Percentiles rank a stretch among this genome's conserved stretches.
Conservation (phyloP, 2,113 vertebrate species). For the Corythoichthys intestinalis region DNA sequence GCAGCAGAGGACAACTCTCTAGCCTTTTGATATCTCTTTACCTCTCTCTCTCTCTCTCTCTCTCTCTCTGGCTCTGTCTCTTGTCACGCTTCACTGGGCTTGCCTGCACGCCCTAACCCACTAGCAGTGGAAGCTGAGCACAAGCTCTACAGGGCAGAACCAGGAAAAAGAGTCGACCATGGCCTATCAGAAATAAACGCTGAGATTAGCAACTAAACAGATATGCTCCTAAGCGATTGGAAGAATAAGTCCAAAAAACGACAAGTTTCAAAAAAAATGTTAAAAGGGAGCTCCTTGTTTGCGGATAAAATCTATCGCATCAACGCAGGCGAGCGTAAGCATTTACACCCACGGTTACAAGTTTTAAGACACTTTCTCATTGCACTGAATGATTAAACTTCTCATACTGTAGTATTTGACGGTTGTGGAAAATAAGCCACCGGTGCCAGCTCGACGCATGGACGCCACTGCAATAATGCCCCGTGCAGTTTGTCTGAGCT, state of each 20-base stretch:
- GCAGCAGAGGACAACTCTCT: slow-evolving; percentile 48
- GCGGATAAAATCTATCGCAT: too few species aligned
- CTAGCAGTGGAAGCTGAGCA: slow-evolving; percentile 45
- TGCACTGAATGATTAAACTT: too few species aligned
- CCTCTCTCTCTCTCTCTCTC: slow-evolving; percentile 20
- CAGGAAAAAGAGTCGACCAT: slow-evolving; percentile 28
- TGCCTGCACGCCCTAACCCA: slow-evolving; percentile 58
- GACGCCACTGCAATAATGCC: too few species aligned
- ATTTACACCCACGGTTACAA: too few species aligned
- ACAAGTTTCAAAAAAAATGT: slow-evolving; percentile 11
- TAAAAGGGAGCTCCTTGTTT: too few species aligned
- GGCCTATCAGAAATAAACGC: slow-evolving; percentile 38
- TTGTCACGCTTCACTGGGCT: slow-evolving; percentile 49
- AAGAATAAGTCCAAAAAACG: slow-evolving; percentile 19
- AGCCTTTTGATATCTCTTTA: slow-evolving; percentile 45
- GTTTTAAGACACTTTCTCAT: too few species aligned
- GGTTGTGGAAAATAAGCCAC: too few species aligned
- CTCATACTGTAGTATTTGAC: too few species aligned
- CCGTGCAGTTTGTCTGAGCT: too few species aligned
- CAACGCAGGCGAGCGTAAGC: too few species aligned
- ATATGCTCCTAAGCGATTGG: slow-evolving; percentile 25
- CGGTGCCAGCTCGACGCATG: too few species aligned
- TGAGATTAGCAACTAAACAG: slow-evolving; percentile 36
- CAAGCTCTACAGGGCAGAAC: slow-evolving; percentile 35
- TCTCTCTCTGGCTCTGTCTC: slow-evolving; percentile 11